Conservation (phyloP, 1,140 invertebrate genomes). For the Phymorhynchus buccinoides region DNA sequence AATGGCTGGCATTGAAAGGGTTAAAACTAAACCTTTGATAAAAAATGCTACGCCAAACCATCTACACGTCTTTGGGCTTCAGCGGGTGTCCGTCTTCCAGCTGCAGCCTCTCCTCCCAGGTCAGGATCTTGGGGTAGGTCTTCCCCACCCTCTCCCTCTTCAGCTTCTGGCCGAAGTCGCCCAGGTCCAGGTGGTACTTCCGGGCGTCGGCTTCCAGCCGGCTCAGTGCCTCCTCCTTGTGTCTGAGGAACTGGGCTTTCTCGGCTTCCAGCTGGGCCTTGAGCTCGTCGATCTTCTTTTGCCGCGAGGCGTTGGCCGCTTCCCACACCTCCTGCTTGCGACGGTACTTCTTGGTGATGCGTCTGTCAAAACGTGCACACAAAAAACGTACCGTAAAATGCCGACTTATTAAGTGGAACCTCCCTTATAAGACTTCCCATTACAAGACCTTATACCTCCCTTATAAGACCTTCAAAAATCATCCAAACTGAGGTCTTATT, state of each 20-base stretch:
- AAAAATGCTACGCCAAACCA: no score
- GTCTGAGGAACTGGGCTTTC: conserved; percentile 80
- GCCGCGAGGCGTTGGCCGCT: conserved; percentile 80
- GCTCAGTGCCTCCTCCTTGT: conserved; percentile 78
- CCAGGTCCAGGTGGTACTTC: conserved; percentile 77
- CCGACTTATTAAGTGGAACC: no score
- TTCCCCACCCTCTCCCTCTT: conserved; percentile 28
- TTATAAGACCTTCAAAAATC: no score
- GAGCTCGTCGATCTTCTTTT: conserved; percentile 80
- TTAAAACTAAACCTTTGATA: no score
- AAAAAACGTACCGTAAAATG: no score
- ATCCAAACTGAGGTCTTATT: no score
- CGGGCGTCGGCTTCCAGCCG: conserved; percentile 83
- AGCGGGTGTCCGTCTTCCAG: neutral
- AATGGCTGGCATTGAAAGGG: no score
- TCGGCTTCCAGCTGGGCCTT: conserved; percentile 78
- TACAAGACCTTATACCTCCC: no score
- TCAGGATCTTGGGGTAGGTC: conserved; percentile 18
- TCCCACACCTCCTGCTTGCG: conserved; percentile 77
- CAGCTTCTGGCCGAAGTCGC: conserved; percentile 40
- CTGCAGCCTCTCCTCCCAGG: conserved; percentile 21
- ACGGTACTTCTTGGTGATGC: conserved; percentile 70
- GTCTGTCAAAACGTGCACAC: no score
- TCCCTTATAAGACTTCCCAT: no score
- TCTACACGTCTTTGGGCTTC: neutral